These are phyloP conservation scores for Glaucopsyche alexis DNA, from an alignment of 2,888 invertebrate species.

Conservation along the genomic window DNA sequence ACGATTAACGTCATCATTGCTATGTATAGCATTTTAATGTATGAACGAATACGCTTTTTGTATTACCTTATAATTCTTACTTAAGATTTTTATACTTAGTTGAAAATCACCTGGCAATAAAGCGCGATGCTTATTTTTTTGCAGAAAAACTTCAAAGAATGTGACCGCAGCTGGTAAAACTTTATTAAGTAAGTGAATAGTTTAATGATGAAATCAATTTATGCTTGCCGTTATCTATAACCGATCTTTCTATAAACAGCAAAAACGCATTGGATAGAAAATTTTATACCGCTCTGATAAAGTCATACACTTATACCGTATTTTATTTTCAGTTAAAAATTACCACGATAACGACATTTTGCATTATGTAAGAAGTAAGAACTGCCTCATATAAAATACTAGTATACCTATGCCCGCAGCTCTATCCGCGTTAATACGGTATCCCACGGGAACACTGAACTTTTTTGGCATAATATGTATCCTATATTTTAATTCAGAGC, in stretches of 20 bases:
- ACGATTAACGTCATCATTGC: background rate
- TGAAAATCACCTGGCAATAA: background rate
- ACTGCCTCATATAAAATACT: too few species aligned
- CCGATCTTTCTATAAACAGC: background rate
- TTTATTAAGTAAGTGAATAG: background rate
- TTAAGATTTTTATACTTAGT: background rate
- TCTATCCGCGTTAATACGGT: too few species aligned
- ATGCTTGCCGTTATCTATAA: background rate
- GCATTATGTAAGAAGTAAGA: too few species aligned
- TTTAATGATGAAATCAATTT: background rate
- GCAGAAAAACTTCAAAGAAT: conserved; percentile 2
- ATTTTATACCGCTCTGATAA: too few species aligned
- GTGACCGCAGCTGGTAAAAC: background rate
- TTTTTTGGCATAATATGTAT: too few species aligned
- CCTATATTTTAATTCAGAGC: too few species aligned
- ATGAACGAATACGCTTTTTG: background rate
- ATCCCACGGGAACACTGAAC: too few species aligned
- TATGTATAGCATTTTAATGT: too few species aligned
- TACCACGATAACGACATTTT: too few species aligned
- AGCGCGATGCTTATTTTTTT: background rate
- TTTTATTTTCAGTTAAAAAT: too few species aligned
- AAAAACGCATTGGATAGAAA: background rate
- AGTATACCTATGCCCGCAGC: too few species aligned
- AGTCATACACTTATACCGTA: too few species aligned
- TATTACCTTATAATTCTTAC: background rate